phyloP scores from a whole-genome alignment of 1,140 invertebrate species.

The Potamilus streckersoni region DNA sequence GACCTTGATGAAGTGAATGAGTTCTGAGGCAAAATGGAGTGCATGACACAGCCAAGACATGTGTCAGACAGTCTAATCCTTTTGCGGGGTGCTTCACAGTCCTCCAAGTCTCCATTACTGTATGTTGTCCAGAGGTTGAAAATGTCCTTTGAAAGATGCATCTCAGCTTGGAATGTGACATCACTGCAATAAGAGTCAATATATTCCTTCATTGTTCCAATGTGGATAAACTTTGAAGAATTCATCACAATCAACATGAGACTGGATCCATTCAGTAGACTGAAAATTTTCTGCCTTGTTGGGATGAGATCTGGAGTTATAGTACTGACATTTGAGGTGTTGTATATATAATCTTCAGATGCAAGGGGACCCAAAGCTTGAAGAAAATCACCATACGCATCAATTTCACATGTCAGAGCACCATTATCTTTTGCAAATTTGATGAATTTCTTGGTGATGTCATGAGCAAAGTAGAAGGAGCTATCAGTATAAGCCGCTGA shows the following conservation, averaged over 20 bases:
- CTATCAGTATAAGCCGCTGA: conserved; percentile 69
- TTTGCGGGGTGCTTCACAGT: background rate
- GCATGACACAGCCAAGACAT: conserved; percentile 59
- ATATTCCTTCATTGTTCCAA: conserved; percentile 70
- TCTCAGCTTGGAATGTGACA: conserved; percentile 50
- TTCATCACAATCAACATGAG: conserved; percentile 66
- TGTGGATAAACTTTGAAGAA: conserved; percentile 69
- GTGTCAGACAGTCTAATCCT: conserved; percentile 20
- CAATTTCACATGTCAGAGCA: conserved; percentile 67
- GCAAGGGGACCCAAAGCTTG: conserved; percentile 66
- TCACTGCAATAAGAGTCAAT: conserved; percentile 63
- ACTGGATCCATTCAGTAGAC: conserved; percentile 52
- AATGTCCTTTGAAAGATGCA: conserved; percentile 53
- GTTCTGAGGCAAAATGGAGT: conserved; percentile 40
- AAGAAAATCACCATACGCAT: conserved; percentile 71
- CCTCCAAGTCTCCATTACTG: conserved; percentile 4
- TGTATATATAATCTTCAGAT: conserved; percentile 54
- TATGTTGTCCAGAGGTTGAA: conserved; percentile 47
- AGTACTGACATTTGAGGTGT: conserved; percentile 55
- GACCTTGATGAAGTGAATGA: conserved; percentile 38
- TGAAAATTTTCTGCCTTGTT: conserved; percentile 58
- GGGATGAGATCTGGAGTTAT: conserved; percentile 39
- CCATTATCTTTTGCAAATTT: conserved; percentile 56
- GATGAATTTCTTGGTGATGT: conserved; percentile 64
- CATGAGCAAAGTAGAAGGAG: conserved; percentile 67